Conservation (phyloP, 2,888 invertebrate genomes). For the Eristalinus aeneus region DNA sequence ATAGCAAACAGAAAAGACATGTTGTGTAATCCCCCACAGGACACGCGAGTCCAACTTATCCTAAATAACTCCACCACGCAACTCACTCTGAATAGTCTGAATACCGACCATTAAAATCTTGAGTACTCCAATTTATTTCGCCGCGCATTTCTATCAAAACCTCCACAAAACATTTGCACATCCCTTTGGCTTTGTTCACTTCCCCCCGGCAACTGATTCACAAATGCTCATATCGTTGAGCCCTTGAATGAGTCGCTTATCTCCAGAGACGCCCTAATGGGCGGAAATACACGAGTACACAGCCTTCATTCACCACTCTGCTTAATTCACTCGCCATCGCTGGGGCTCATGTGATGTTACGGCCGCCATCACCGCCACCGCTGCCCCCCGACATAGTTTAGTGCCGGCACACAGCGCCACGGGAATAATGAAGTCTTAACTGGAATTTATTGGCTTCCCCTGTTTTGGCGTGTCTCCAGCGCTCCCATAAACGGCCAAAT, state of each 20-base stretch:
- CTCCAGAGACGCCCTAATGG: neutral
- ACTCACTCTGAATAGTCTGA: too few species aligned
- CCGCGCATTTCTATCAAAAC: neutral
- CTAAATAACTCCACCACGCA: too few species aligned
- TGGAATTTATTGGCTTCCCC: constrained; percentile 4
- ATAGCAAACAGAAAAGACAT: too few species aligned
- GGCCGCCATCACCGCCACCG: neutral
- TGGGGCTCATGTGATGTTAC: neutral
- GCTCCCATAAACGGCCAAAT: neutral
- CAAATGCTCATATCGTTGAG: neutral
- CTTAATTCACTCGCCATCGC: neutral
- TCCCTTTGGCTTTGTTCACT: neutral
- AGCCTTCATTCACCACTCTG: neutral
- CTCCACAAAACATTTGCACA: neutral
- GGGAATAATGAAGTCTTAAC: constrained; percentile 9
- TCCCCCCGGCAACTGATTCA: neutral
- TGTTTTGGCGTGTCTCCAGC: neutral
- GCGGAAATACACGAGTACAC: neutral
- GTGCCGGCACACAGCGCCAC: neutral
- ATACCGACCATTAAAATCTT: neutral
- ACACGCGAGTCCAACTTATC: too few species aligned
- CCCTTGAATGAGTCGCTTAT: neutral
- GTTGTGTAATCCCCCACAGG: too few species aligned
- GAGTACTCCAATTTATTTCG: neutral
- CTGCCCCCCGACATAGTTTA: neutral